Evolutionary conservation across 2,113 vertebrate genomes (phyloP).

Genomic region (Benitochromis conjunctus): DNA sequence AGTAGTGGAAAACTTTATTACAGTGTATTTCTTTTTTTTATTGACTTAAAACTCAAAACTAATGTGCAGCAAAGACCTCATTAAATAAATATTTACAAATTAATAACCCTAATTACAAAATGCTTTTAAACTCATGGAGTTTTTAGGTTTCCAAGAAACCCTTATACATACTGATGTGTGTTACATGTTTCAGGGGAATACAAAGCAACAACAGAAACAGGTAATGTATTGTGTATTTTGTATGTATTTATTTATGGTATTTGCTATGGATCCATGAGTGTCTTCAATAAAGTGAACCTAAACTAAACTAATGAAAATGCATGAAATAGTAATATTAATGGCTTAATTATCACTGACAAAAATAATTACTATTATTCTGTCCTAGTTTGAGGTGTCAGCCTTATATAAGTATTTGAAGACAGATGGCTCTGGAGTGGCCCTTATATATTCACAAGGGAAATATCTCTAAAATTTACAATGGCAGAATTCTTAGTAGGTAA

Average conservation of each 20-base stretch:
- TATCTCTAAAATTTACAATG: too few relatives aligned
- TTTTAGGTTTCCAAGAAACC: neutral
- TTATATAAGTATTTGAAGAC: too few relatives aligned
- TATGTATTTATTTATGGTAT: neutral
- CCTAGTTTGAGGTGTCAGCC: too few relatives aligned
- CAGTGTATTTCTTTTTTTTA: too few relatives aligned
- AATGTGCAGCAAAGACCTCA: neutral
- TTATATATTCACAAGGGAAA: neutral
- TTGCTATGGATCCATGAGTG: rapidly evolving
- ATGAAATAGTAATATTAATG: neutral
- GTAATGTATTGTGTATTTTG: neutral
- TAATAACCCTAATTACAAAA: neutral
- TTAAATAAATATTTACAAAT: neutral
- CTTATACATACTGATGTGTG: neutral
- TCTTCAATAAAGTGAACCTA: neutral
- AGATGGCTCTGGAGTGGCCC: neutral
- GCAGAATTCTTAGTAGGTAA: too few relatives aligned
- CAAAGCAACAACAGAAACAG: neutral
- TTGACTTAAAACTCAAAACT: neutral
- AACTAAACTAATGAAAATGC: neutral
- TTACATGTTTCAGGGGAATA: neutral
- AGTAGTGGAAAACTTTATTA: neutral
- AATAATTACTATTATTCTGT: neutral
- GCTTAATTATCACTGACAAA: neutral
- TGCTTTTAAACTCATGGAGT: neutral